Base-by-base conservation (phyloP, 35 echinoderm and acorn worm species). In the Ophioderma brevispina region DNA sequence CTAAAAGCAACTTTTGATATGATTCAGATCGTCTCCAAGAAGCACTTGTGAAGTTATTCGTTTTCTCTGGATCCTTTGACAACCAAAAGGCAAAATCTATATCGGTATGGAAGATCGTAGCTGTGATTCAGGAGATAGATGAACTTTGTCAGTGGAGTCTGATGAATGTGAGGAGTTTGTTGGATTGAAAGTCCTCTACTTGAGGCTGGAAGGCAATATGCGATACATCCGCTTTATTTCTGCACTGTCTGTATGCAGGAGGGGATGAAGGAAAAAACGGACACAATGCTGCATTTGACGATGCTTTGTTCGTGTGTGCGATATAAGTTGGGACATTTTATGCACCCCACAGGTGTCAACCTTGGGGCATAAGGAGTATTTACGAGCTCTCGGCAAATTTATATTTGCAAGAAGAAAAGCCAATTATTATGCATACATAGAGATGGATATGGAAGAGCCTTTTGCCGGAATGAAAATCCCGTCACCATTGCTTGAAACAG, bases 171-270 rank as follows among this genome's bases (percentile, higher is more conserved):
- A 91, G 64, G 39, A 84, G 11, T 40, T 78, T 8, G 32, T 37
- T 13, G 77, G 70, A 70, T 79, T 85, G 32, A 63, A 91, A 75
- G n/a, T n/a, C n/a, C 18, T 18, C 10, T 63, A 35, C 36, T 14
- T 38, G 33, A 30, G 36, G 13, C n/a, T n/a, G 81, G 80, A 8
- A 49, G 59, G 34, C 77, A 85, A 70, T 91, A 86, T 36, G 78
- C 59, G 1, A 91, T 91, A 41, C 90, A 91, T 56, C 90, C 82
- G 1, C 82, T 91, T 11, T 70, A n/a, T n/a, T n/a, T 91, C 32
- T 37, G 90, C 21, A 85, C 81, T 37, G 30, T 86, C 13, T 91
- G 90, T 64, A 33, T 91, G 41, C 55, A 50, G 30, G 84, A 85
- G 25, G 76, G 76, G 8, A 18, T 36, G 41, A 55, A 37, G 31